These are phyloP conservation scores for Plutomurus gul DNA, from an alignment of 1,140 invertebrate genomes.

Conservation along the genomic window DNA sequence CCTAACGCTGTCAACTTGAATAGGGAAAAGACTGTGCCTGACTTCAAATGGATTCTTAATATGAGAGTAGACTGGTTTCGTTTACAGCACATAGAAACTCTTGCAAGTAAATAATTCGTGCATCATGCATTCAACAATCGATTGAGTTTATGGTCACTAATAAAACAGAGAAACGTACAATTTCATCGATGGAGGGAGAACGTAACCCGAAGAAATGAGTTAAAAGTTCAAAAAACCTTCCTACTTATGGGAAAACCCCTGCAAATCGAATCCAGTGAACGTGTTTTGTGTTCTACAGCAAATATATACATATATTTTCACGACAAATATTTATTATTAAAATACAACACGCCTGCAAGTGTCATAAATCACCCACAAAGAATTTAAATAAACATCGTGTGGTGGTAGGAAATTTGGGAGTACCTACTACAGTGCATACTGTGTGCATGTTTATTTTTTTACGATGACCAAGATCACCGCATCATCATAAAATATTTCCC, in stretches of 20 bases:
- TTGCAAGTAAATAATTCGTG: too few relatives aligned
- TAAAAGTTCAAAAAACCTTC: constrained; percentile 6
- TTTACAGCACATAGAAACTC: too few relatives aligned
- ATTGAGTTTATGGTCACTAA: too few relatives aligned
- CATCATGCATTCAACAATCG: too few relatives aligned
- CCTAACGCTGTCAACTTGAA: not conserved
- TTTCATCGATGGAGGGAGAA: not conserved
- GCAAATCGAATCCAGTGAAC: not conserved
- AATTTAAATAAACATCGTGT: not conserved
- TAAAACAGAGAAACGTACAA: too few relatives aligned
- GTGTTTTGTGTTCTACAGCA: not conserved
- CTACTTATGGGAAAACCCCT: not conserved
- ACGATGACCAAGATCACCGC: not conserved
- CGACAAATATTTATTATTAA: constrained; percentile 20
- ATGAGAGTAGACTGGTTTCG: too few relatives aligned
- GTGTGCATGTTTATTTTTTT: not conserved
- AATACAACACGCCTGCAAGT: not conserved
- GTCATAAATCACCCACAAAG: not conserved
- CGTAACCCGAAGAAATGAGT: too few relatives aligned
- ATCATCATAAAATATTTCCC: constrained; percentile 11
- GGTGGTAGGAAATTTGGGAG: not conserved
- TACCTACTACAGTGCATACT: not conserved
- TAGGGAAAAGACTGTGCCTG: not conserved
- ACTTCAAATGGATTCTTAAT: too few relatives aligned
- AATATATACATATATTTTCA: not conserved